Percentiles rank a stretch among this genome's conserved stretches.
phyloP scores from a whole-genome alignment of 2,797 vertebrate genomes.

The Acridotheres tristis region DNA sequence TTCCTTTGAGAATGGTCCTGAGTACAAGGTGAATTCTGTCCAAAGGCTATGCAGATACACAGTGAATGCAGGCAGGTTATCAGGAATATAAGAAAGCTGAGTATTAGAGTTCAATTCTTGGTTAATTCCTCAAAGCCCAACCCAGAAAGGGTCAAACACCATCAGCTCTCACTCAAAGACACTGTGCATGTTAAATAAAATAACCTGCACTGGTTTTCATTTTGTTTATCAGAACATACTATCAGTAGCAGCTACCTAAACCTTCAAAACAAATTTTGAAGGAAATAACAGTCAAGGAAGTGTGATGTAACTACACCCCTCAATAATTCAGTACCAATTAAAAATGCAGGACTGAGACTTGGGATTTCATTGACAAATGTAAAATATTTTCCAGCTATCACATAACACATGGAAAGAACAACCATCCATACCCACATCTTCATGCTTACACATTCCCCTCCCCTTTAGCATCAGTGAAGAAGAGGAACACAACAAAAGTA shows the following conservation, averaged over 20 bases:
- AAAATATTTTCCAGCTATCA: neutral
- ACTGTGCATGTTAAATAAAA: neutral
- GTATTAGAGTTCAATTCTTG: conserved; percentile 2
- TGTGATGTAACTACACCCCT: neutral
- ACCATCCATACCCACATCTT: neutral
- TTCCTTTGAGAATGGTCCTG: neutral
- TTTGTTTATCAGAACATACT: neutral
- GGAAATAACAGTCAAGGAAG: neutral
- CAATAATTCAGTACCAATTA: neutral
- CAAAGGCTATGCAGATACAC: neutral
- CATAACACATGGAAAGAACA: neutral
- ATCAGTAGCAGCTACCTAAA: neutral
- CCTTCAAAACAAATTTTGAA: neutral
- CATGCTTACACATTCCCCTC: neutral
- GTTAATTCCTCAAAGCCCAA: conserved; percentile 22
- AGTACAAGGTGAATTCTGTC: neutral
- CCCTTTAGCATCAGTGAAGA: neutral
- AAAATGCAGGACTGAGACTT: neutral
- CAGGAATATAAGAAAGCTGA: neutral
- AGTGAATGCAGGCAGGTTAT: neutral
- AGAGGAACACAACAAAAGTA: neutral
- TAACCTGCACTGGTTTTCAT: neutral
- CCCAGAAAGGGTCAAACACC: neutral
- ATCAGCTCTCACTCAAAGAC: conserved; percentile 4
- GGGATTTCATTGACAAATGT: neutral